Base-by-base conservation (phyloP, 2,797 vertebrate species). In the Eurystomus glaucurus region DNA sequence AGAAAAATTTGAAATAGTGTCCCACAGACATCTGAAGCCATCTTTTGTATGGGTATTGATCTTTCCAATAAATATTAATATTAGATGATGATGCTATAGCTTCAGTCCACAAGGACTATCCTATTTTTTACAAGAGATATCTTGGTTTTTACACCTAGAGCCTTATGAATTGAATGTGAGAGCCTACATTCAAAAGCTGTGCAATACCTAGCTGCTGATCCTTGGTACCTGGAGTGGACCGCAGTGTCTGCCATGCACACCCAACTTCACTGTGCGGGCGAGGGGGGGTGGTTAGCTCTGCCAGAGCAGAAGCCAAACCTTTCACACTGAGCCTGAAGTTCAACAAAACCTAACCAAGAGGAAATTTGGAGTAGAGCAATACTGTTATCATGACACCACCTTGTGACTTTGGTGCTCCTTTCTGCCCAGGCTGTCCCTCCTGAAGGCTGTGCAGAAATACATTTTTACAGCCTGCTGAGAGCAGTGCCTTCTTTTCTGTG, bases 1-100 rank as follows among this genome's bases (percentile, higher is more conserved):
- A 76, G 52, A 84, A 92, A 31, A 11, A 13, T 74, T 37, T 45
- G 10, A 80, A 74, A 37, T 60, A 11, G 17, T 55, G 21, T 35
- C 35, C 14, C 29, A 58, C 51, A 41, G 48, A 70, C 0, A 0
- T 55, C 48, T 5, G 10, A 85, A 29, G 58, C 39, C 4, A 33
- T 51, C 43, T 80, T 82, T 65, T 54, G 6, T 25, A 35, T 14
- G 5, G 20, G 21, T 75, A 60, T 52, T 57, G 57, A 64, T 41
- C 29, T 64, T 94, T 81, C 65, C 18, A 71, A 28, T 72, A 64
- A 75, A 41, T 18, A 22, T 51, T 46, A 48, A 18, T 61, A 39
- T 78, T 71, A 57, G 12, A 22, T 61, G 31, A 7, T 57, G 54
- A 50, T 84, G 46, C 69, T 86, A 51, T 21, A 43, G 15, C 12